Evolutionary conservation across 2,888 invertebrate species (phyloP).

Genomic region (Athripsodes cinereus): DNA sequence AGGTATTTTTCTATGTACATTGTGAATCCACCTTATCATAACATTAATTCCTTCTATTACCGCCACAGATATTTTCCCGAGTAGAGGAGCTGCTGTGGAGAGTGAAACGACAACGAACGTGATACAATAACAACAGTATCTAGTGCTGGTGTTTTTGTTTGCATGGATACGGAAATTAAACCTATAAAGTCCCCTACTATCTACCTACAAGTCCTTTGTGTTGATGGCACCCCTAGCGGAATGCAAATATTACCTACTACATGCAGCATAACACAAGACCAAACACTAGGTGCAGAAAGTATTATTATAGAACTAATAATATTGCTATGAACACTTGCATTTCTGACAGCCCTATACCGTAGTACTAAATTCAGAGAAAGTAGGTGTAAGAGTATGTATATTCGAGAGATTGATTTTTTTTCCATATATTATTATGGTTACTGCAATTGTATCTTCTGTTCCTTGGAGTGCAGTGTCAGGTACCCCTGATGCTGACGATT

Average conservation of each 20-base stretch:
- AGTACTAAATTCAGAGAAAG: no score
- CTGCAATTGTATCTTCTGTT: no score
- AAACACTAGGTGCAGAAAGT: not conserved
- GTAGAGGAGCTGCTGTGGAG: not conserved
- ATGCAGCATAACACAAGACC: no score
- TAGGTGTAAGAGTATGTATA: no score
- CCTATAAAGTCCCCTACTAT: slow-evolving; percentile 22
- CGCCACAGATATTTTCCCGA: slow-evolving; percentile 2
- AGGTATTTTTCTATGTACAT: not conserved
- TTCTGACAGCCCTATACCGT: no score
- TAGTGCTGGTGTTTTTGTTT: slow-evolving; percentile 24
- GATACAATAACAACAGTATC: no score
- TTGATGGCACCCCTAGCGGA: slow-evolving; percentile 5
- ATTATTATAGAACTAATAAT: not conserved
- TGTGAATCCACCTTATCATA: slow-evolving; percentile 8
- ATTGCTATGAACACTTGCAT: not conserved
- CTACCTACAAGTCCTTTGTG: not conserved
- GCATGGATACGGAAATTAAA: slow-evolving; percentile 26
- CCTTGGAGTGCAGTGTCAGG: not conserved
- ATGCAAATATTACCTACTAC: slow-evolving; percentile 10
- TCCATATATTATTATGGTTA: no score
- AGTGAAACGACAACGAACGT: not conserved
- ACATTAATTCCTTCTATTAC: slow-evolving; percentile 11
- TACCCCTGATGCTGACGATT: no score
- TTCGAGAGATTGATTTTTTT: no score